Base-by-base conservation (phyloP, 1,140 invertebrate species). In the Xylocopa sonorina region DNA sequence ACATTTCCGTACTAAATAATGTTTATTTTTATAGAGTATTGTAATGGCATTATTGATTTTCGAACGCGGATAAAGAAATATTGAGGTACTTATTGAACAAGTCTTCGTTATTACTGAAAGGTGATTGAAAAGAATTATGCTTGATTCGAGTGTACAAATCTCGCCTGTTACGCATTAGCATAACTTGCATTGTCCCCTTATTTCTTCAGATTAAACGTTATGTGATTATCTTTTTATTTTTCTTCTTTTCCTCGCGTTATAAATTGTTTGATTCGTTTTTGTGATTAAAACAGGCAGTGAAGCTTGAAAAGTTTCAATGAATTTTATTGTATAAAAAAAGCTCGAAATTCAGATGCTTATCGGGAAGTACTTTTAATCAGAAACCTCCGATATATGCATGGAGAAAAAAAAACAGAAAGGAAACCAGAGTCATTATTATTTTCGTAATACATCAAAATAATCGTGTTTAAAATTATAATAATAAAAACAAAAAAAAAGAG, bases 341-440 rank as follows among this genome's bases (percentile, higher is more conserved):
- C 32, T 73, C 41, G 4, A 57, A 24, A 51, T 41, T 51, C 43
- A 46, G 34, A 71, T 29, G 12, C 12, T 69, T n/a, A 3, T 71
- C 32, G 12, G 24, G 50, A 51, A 55, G 21, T 51, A 12, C 3
- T 62, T 60, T 51, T 38, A 58, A 68, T 48, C 41, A 32, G 24
- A 46, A 14, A 38, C 10, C 24, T n/a, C n/a, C 66, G 66, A 69
- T 68, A 46, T 68, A 32, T 46, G 12, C 16, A 48, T 29, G 34
- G n/a, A 34, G 14, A 21, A 53, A 53, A 57, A 48, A 6, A 27
- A 29, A 41, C 5, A 43, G 24, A 62, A 50, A 27, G n/a, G 57
- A 34, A 24, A 69, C 9, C 58, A 76, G 67, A 77, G 69, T 58
- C 71, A 80, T 76, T 53, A 83, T 80, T 84, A 84, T 83, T 84